Conservation (phyloP, 2,113 vertebrate genomes). For the Ranitomeya variabilis region DNA sequence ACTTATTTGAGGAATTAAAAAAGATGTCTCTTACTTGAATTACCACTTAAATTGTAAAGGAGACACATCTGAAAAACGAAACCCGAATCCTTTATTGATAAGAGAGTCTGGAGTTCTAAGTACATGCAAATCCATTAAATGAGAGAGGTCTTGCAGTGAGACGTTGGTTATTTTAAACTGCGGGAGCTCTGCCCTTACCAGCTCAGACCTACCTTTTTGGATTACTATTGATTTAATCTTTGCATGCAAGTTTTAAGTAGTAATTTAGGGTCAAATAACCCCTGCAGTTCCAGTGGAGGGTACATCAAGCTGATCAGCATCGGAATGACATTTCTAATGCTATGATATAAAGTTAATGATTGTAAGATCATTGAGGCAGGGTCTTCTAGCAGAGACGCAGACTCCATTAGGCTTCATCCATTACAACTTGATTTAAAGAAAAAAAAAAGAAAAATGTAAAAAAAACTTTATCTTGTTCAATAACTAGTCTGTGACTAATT, state of each 20-base stretch:
- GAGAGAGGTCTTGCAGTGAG: slow-evolving; percentile 55
- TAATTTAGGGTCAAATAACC: slow-evolving; percentile 51
- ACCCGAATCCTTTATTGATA: slow-evolving; percentile 59
- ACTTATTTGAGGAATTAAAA: slow-evolving; percentile 60
- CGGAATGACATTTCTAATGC: slow-evolving; percentile 49
- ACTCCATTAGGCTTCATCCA: not conserved
- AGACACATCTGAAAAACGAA: slow-evolving; percentile 59
- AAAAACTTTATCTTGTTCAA: not conserved
- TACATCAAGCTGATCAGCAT: slow-evolving; percentile 39
- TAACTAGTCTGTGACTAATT: too few relatives aligned
- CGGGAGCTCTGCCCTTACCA: slow-evolving; percentile 52
- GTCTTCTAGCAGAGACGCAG: not conserved
- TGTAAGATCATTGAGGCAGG: slow-evolving; percentile 8
- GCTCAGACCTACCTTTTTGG: slow-evolving; percentile 52
- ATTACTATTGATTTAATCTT: slow-evolving; percentile 53
- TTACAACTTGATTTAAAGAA: not conserved
- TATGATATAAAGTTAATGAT: slow-evolving; percentile 42
- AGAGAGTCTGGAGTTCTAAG: slow-evolving; percentile 59
- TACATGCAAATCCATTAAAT: slow-evolving; percentile 60
- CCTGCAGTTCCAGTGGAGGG: slow-evolving; percentile 35
- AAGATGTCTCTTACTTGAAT: slow-evolving; percentile 58
- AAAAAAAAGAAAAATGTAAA: not conserved
- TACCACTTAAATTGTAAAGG: slow-evolving; percentile 59
- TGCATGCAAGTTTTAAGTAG: slow-evolving; percentile 41
- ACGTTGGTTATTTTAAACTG: slow-evolving; percentile 54